Conservation (phyloP, 2,113 vertebrate genomes). For the Phyllostomus discolor region DNA sequence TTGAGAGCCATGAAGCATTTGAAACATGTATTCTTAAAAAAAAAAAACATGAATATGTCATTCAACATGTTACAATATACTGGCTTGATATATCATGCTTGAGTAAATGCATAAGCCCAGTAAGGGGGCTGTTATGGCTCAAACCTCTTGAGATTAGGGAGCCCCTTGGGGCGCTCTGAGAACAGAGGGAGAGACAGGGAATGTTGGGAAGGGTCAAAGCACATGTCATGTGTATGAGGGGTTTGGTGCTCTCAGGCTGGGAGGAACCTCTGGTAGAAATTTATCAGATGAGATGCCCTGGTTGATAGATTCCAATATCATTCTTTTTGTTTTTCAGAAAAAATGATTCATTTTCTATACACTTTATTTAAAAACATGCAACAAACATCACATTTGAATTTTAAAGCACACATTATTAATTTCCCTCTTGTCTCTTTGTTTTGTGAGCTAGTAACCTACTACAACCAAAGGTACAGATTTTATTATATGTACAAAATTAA, state of each 20-base stretch:
- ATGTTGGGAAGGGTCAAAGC: background rate
- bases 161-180: background rate
- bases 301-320: background rate
- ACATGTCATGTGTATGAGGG: background rate
- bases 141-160: background rate
- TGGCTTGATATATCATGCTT: constrained; percentile 39
- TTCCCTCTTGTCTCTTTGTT: background rate
- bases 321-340: background rate
- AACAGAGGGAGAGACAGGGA: background rate
- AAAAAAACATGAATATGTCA: constrained; percentile 77
- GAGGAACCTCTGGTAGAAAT: background rate
- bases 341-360: background rate
- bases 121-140: background rate
- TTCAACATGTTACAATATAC: background rate
- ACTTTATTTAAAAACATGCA: background rate
- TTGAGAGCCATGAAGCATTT: constrained; percentile 96
- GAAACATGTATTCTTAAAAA: constrained; percentile 98
- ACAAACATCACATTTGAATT: background rate
- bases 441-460: background rate
- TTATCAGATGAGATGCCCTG: background rate
- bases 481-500: background rate
- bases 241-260: too few relatives aligned
- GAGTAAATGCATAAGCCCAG: background rate
- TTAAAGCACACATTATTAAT: background rate
- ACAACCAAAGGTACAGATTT: background rate